These are phyloP conservation scores for Euclidia mi DNA, from an alignment of 2,888 invertebrate genomes.

Conservation along the genomic window DNA sequence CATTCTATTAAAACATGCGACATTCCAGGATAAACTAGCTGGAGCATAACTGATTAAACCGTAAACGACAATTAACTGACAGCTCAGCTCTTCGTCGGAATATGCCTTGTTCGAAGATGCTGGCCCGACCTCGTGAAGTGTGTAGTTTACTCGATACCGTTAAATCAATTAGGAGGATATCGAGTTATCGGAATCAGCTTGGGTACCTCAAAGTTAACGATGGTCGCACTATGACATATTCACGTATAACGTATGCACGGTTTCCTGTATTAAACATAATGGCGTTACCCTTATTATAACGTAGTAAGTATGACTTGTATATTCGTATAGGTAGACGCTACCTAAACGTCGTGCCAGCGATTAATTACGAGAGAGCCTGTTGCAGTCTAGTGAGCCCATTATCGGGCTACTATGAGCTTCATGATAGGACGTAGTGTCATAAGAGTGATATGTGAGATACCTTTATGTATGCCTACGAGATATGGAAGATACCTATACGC, in stretches of 20 bases:
- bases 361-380: no score
- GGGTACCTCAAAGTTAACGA: constrained; percentile 31
- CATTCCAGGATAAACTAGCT: constrained; percentile 30
- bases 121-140: constrained; percentile 11
- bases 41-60: constrained; percentile 24
- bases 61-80: constrained; percentile 33
- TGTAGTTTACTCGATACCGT: constrained; percentile 39
- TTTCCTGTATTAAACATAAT: constrained; percentile 1
- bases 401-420: no score
- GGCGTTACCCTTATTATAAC: no score
- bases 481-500: no score
- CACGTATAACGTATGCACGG: constrained; percentile 17
- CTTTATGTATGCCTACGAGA: no score
- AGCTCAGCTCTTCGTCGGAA: constrained; percentile 30
- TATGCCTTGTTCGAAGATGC: constrained; percentile 38
- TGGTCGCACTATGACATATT: constrained; percentile 23
- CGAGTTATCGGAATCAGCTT: constrained; percentile 40
- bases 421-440: no score
- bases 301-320: no score
- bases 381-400: no score
- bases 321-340: no score
- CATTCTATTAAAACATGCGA: constrained; percentile 28
- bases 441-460: no score
- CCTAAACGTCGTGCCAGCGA: no score
- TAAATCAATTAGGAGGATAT: constrained; percentile 52